A percentile compares a stretch with the other conserved stretches of the same genome.
Conservation (phyloP, 2,888 invertebrate genomes). For the Tillus elongatus region DNA sequence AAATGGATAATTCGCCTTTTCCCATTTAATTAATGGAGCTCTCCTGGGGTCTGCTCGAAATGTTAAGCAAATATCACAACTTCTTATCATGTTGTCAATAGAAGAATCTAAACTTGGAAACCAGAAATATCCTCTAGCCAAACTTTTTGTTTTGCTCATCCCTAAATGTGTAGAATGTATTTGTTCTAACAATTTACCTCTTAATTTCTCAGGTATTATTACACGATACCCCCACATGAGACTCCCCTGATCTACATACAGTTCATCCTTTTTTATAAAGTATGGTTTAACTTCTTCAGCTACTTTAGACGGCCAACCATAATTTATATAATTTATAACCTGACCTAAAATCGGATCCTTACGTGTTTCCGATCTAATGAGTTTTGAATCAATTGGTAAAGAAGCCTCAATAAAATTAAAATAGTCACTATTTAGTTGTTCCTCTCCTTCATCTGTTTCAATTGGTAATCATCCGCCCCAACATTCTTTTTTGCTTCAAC, state of each 20-base stretch:
- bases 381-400: constrained; percentile 3
- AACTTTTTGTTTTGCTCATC: constrained; percentile 12
- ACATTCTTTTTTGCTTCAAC: too few relatives aligned
- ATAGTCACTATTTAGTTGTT: constrained; percentile 4
- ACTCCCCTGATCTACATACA: constrained; percentile 8
- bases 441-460: constrained; percentile 4
- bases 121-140: constrained; percentile 13
- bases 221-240: constrained; percentile 14
- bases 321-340: too few relatives aligned
- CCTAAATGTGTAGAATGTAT: constrained; percentile 15
- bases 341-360: too few relatives aligned
- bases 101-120: constrained; percentile 11
- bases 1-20: too few relatives aligned
- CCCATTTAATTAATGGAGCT: not conserved
- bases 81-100: constrained; percentile 9
- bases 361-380: constrained; percentile 1
- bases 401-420: constrained; percentile 8
- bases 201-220: constrained; percentile 11
- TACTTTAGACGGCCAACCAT: constrained; percentile 5
- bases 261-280: constrained; percentile 5
- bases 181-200: constrained; percentile 10
- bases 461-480: too few relatives aligned
- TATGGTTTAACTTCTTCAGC: constrained; percentile 6
- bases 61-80: constrained; percentile 9
- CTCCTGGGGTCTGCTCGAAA: constrained; percentile 7